Conservation (phyloP, 2,113 vertebrate genomes). For the Dromas ardeola region DNA sequence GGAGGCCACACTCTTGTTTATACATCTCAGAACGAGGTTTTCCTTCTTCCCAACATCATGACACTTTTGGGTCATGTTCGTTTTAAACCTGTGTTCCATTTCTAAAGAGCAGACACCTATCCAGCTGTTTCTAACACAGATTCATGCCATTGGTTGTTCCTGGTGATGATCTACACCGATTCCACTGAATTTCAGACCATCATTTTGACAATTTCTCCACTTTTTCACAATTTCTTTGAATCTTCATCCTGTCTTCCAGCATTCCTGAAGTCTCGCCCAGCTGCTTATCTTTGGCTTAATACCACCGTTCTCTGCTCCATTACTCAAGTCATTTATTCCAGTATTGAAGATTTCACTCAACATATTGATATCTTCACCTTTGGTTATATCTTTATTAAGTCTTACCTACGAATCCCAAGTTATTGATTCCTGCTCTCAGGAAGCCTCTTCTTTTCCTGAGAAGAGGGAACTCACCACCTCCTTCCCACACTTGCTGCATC, state of each 20-base stretch:
- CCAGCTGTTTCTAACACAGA: not conserved
- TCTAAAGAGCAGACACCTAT: not conserved
- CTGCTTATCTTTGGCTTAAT: not conserved
- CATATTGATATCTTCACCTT: not conserved
- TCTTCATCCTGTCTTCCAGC: not conserved
- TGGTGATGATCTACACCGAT: not conserved
- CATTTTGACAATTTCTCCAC: not conserved
- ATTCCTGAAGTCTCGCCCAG: not conserved
- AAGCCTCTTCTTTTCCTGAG: not conserved
- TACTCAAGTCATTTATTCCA: not conserved
- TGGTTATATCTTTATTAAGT: not conserved
- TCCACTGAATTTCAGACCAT: not conserved
- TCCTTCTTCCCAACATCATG: not conserved
- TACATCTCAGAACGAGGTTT: not conserved
- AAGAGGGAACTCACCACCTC: not conserved
- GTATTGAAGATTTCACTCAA: not conserved
- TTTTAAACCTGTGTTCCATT: not conserved
- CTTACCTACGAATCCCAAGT: not conserved
- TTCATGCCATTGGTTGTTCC: not conserved
- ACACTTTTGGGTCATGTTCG: not conserved
- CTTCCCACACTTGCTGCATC: accelerated
- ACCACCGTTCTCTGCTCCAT: not conserved
- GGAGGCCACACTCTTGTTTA: not conserved
- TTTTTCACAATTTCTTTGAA: not conserved
- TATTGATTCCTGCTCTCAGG: not conserved